These are phyloP conservation scores for Zhuqinia jingwanae DNA, from an alignment of 2,888 invertebrate species.

Conservation along the genomic window DNA sequence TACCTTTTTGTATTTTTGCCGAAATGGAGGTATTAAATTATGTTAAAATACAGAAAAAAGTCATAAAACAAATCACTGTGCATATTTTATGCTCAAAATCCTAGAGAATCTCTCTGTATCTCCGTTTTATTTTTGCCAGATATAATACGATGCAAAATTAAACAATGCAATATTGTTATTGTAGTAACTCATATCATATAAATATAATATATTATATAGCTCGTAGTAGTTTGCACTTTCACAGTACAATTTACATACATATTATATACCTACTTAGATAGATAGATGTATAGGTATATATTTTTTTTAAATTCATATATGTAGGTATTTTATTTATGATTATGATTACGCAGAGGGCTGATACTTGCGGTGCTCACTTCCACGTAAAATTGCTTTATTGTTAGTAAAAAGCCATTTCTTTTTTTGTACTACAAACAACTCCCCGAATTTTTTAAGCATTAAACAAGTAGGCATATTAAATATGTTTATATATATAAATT, in stretches of 20 bases:
- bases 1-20: constrained; percentile 46
- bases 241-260: background rate
- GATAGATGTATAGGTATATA: background rate
- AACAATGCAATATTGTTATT: too few species aligned
- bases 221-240: constrained; percentile 11
- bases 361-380: constrained; percentile 39
- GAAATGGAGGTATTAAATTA: constrained; percentile 42
- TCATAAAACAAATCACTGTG: constrained; percentile 14
- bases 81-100: too few species aligned
- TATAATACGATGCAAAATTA: too few species aligned
- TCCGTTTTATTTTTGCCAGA: too few species aligned
- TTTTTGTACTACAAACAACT: background rate
- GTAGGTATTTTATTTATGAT: constrained; percentile 45
- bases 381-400: constrained; percentile 49
- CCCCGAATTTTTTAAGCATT: too few species aligned
- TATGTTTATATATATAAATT: too few species aligned
- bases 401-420: too few species aligned
- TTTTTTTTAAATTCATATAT: background rate
- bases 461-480: too few species aligned
- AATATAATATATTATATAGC: too few species aligned
- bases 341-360: constrained; percentile 14
- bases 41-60: constrained; percentile 29
- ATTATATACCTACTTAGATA: background rate
- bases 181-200: background rate
- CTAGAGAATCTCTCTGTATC: too few species aligned